These are phyloP conservation scores for Tupaia tana DNA, from an alignment of 2,113 vertebrate genomes.

Conservation along the genomic window DNA sequence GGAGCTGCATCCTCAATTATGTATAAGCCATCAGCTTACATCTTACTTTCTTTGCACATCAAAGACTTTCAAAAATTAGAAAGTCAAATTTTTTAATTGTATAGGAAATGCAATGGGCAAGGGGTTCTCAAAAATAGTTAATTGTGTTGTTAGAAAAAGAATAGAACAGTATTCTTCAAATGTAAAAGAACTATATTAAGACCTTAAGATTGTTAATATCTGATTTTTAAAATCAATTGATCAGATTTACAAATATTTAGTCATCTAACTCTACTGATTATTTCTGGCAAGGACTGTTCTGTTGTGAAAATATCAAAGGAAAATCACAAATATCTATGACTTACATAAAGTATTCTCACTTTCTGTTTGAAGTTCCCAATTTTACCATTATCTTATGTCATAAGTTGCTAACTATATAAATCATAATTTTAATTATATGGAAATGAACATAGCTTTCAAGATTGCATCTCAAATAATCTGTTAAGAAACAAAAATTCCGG, in stretches of 20 bases:
- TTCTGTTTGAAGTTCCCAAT: conserved; percentile 9
- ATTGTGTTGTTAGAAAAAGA: conserved; percentile 8
- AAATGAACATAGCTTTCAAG: conserved; percentile 30
- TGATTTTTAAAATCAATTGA: background rate
- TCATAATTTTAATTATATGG: conserved; percentile 12
- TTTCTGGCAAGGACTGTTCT: conserved; percentile 26
- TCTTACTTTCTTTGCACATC: conserved; percentile 13
- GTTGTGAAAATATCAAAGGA: conserved; percentile 41
- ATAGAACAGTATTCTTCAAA: background rate
- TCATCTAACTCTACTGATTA: background rate
- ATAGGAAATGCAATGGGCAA: background rate
- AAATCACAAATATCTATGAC: conserved; percentile 8
- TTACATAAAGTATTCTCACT: background rate
- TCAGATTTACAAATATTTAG: conserved; percentile 5
- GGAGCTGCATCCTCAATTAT: background rate
- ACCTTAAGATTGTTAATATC: background rate
- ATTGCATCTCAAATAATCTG: background rate
- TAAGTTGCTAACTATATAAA: background rate
- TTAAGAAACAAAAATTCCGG: conserved; percentile 40
- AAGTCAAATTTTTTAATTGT: conserved; percentile 37
- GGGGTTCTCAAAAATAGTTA: background rate
- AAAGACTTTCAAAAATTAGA: conserved; percentile 52
- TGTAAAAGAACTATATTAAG: conserved; percentile 26
- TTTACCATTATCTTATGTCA: background rate
- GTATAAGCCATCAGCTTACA: background rate